Evolutionary conservation across 1,140 invertebrate genomes (phyloP), one percentile per base, ranked within the genome.

Genomic region (Ruditapes philippinarum): DNA sequence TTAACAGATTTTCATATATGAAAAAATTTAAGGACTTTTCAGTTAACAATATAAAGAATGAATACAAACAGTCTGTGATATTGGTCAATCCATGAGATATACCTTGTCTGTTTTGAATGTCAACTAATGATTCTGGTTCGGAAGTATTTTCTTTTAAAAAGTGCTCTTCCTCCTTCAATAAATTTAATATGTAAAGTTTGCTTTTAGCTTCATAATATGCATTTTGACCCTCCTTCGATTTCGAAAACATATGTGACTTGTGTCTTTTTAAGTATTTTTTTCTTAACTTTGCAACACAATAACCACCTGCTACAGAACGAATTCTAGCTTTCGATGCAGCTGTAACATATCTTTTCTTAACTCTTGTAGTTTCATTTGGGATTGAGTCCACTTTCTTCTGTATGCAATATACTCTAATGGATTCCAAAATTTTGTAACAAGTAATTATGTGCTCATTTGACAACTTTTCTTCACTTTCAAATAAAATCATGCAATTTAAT

Each of bases 321-420:
- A 78, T 78, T 33, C 74, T 78, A 4, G 74, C 74, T 62, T 81
- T 81, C 40, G 79, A 40, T 17, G 79, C 38, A 81, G 36, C 36
- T 60, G 79, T 81, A 38, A 81, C 33, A 36, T 14, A 62, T 33
- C 79, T 40, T 28, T 25, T 19, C 3, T 12, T 17, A 17, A 62
- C 28, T 38, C 51, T 60, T 14, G 31, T 11, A 36, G 51, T n/a
- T 0, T 17, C 17, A 0, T 42, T 25, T 40, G 3, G 31, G 17
- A 81, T 38, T 14, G 62, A n/a, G 2, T 60, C 51, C 9, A 40
- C 79, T 42, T 40, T 62, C 36, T 81, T 38, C 38, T 81, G 1
- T 60, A 81, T 22, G 25, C 5, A 40, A 40, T 19, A 81, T 25
- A 62, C 7, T 22, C 33, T 60, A 1, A 81, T 36, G 4, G n/a